phyloP scores from a whole-genome alignment of 2,797 vertebrate species.

The Pteropus rufus region DNA sequence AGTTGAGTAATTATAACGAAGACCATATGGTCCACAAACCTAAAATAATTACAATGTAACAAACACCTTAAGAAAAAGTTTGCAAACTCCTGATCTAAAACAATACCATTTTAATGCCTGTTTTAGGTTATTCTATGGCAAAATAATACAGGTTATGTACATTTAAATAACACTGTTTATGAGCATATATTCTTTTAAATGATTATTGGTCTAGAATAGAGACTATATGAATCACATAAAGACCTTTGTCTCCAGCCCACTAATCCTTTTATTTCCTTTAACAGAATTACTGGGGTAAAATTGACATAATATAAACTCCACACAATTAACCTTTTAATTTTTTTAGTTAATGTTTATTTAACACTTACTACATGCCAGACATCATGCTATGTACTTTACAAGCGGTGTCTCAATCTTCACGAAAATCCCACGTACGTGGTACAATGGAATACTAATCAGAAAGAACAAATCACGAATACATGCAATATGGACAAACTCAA shows the following conservation, averaged over 20 bases:
- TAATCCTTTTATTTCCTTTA: neutral
- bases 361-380: neutral
- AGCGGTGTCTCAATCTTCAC: neutral
- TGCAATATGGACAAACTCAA: neutral
- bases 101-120: neutral
- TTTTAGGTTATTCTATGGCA: neutral
- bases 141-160: neutral
- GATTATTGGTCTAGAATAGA: neutral
- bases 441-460: neutral
- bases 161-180: neutral
- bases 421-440: neutral
- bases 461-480: neutral
- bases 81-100: neutral
- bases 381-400: neutral
- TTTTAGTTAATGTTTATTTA: slow-evolving; percentile 10
- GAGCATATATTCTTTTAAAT: neutral
- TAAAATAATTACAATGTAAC: neutral
- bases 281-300: neutral
- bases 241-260: neutral
- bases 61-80: neutral
- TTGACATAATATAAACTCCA: neutral
- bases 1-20: neutral
- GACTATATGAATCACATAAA: neutral
- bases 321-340: neutral
- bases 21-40: neutral